Base-by-base conservation (phyloP, 2,113 vertebrate species). In the Strix uralensis region DNA sequence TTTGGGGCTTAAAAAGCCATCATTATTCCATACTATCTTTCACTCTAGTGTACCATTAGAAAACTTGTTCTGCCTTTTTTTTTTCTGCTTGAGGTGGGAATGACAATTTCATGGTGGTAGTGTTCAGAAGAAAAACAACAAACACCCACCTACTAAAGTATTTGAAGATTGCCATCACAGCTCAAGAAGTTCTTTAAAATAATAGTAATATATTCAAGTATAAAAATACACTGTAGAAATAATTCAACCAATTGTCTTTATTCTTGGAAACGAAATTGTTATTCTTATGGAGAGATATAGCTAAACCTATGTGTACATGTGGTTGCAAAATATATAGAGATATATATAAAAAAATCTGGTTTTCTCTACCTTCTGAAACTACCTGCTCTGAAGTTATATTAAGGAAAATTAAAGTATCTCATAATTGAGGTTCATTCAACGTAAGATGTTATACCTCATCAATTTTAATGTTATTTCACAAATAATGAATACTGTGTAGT, bases 231-330 rank as follows among this genome's bases (percentile, higher is more conserved):
- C 84, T 61, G 30, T 65, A 86, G 72, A 85, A 96, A 59, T 95
- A 96, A 94, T 96, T 96, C 81, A 96, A 78, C 75, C 88, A 95
- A 91, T 96, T 97, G 82, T 94, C 94, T 98, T 96, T 94, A 97
- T 97, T 97, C 93, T 95, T 97, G 81, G 94, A 95, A 96, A 73
- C 55, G 79, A 91, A 95, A 94, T 93, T 96, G 61, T 79, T 96
- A 47, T 84, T 92, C 63, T 3, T 70, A 20, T 66, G 47, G 61
- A 75, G 94, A 46, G 36, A 36, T 77, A 57, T 1, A 85, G 58
- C 88, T 97, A 97, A 92, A 94, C 10, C 21, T 62, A 34, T n/a
- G 8, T 26, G 20, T 63, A 36, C 46, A n/a, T 51, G 4, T 42
- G 38, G 36, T 36, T 80, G 13, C 3, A 34, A 54, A 38, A 62